Conservation (phyloP, 2,888 invertebrate species). For the Heterodera filipjevi region DNA sequence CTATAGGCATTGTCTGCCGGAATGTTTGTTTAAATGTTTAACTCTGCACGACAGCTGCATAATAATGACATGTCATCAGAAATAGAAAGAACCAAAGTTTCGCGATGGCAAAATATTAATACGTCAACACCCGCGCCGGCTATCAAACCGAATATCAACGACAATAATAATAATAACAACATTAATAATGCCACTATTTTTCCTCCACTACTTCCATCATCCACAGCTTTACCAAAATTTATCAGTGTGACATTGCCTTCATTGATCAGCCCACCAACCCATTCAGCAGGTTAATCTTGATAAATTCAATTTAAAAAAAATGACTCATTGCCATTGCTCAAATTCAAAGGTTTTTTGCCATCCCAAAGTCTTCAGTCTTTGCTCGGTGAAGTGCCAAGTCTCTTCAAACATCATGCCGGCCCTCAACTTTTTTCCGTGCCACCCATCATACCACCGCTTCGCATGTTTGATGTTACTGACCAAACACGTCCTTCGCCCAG, state of each 20-base stretch:
- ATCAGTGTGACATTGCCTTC: not conserved
- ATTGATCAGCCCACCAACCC: not conserved
- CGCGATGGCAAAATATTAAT: not conserved
- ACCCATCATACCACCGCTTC: not conserved
- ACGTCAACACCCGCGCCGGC: not conserved
- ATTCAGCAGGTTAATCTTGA: not conserved
- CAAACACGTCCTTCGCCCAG: not conserved
- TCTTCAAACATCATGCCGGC: not conserved
- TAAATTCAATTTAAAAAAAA: not conserved
- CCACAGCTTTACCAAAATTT: not conserved
- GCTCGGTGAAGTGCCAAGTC: not conserved
- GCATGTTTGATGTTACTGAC: not conserved
- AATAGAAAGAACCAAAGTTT: not conserved
- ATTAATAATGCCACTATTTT: not conserved
- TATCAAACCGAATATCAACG: not conserved
- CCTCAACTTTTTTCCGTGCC: slow-evolving; percentile 3
- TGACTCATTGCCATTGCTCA: too few relatives aligned
- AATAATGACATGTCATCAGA: not conserved
- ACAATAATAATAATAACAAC: not conserved
- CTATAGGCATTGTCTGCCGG: too few relatives aligned
- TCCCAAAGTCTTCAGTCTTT: not conserved
- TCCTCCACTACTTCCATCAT: not conserved
- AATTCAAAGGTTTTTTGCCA: not conserved
- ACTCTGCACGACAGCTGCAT: not conserved
- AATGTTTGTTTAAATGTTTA: not conserved